phyloP scores from a whole-genome alignment of 2,113 vertebrate species.

The Hippocampus barbouri region DNA sequence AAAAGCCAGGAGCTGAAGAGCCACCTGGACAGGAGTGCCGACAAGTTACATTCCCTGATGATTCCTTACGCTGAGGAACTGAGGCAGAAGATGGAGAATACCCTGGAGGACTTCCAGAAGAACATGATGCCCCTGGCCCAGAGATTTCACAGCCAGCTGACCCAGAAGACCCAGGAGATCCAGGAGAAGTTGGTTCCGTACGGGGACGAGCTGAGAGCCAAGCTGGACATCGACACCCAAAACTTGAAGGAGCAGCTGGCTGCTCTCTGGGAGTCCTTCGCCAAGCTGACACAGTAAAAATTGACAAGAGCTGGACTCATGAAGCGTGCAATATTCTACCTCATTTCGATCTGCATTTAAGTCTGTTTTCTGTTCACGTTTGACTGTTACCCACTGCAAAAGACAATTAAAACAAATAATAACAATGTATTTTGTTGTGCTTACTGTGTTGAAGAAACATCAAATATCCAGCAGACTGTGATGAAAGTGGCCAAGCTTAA shows the following conservation, averaged over 20 bases:
- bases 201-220: slow-evolving; percentile 46
- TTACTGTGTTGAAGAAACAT: neutral
- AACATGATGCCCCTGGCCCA: slow-evolving; percentile 56
- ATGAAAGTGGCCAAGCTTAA: too few relatives aligned
- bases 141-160: slow-evolving; percentile 48
- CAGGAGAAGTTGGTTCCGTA: slow-evolving; percentile 52
- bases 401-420: neutral
- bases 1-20: slow-evolving; percentile 48
- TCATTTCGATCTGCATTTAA: neutral
- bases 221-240: slow-evolving; percentile 45
- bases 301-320: neutral
- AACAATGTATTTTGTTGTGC: neutral
- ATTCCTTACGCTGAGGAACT: slow-evolving; percentile 41
- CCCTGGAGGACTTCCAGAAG: slow-evolving; percentile 57
- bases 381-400: neutral
- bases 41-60: slow-evolving; percentile 52
- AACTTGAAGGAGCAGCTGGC: slow-evolving; percentile 45
- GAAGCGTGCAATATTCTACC: slow-evolving; percentile 24
- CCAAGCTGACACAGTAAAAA: slow-evolving; percentile 43
- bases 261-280: slow-evolving; percentile 51
- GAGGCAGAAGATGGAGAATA: slow-evolving; percentile 52
- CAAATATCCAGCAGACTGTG: neutral
- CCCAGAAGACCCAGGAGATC: slow-evolving; percentile 44
- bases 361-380: slow-evolving; percentile 5
- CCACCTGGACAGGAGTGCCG: slow-evolving; percentile 31